Conservation (phyloP, 2,113 vertebrate genomes). For the Lepus timidus region DNA sequence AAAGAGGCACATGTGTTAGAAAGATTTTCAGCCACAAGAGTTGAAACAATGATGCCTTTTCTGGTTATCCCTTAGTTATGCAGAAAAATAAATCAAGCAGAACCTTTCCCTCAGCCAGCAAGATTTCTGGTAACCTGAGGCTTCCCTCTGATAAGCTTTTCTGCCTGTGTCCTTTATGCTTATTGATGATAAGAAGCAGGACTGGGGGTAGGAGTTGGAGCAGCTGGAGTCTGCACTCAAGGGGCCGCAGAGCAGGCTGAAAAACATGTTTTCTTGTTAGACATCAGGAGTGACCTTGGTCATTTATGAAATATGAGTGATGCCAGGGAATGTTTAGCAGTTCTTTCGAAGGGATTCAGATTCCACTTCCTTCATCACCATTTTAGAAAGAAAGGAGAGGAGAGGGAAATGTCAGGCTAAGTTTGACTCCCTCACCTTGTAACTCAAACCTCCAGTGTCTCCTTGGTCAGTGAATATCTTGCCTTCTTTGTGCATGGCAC, state of each 20-base stretch:
- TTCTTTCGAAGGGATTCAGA: conserved; percentile 54
- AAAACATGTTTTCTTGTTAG: background rate
- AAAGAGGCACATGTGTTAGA: conserved; percentile 22
- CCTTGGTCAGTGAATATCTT: background rate
- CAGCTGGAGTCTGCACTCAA: background rate
- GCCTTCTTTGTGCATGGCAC: background rate
- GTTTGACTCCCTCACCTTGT: background rate
- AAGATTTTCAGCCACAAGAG: conserved; percentile 19
- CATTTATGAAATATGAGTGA: conserved; percentile 25
- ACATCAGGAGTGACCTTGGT: conserved; percentile 21
- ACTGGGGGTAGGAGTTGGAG: background rate
- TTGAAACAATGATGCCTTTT: conserved; percentile 39
- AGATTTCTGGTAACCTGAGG: conserved; percentile 15
- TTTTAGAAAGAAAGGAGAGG: conserved; percentile 45
- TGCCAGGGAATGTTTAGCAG: conserved; percentile 2
- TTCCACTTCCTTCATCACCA: conserved; percentile 9
- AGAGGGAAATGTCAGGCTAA: background rate
- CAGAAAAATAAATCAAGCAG: conserved; percentile 54
- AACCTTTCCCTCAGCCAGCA: conserved; percentile 13
- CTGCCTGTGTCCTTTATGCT: background rate
- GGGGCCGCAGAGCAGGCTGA: background rate
- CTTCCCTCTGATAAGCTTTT: conserved; percentile 38
- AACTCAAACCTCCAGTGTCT: background rate
- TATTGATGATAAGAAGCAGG: conserved; percentile 46
- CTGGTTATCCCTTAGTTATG: background rate